Percentiles rank a stretch among this genome's conserved stretches.
phyloP scores from a whole-genome alignment of 2,797 vertebrate species.

The Dermochelys coriacea region DNA sequence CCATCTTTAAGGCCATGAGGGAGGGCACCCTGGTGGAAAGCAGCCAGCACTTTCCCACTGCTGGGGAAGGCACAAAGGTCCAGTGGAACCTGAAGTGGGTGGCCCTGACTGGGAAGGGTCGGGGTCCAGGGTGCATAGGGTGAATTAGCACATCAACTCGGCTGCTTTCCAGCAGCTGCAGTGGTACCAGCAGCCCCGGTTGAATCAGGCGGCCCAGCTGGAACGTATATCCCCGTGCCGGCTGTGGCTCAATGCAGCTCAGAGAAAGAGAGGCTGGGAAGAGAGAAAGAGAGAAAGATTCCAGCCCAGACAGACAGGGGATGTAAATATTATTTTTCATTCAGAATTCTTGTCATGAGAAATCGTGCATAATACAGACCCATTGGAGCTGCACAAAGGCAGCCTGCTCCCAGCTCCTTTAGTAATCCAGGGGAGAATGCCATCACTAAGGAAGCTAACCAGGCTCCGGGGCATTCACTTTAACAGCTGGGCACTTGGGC shows the following conservation, averaged over 20 bases:
- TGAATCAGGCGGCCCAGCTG: background rate
- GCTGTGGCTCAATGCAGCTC: background rate
- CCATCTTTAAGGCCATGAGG: background rate
- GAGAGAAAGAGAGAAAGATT: background rate
- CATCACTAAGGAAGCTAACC: background rate
- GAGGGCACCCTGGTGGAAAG: background rate
- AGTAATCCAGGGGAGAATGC: background rate
- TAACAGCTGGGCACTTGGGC: no score
- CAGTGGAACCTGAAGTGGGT: background rate
- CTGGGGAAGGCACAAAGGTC: background rate
- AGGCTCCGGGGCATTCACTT: background rate
- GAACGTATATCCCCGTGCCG: background rate
- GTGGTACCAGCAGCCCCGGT: background rate
- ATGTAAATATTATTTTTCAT: background rate
- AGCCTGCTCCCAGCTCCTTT: background rate
- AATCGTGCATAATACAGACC: background rate
- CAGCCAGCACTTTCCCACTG: background rate
- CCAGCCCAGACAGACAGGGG: background rate
- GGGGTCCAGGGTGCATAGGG: background rate
- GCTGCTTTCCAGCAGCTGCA: background rate
- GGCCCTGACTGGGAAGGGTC: background rate
- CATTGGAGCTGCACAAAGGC: background rate
- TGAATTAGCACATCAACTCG: background rate
- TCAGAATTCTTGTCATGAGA: background rate
- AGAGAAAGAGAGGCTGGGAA: background rate